These are phyloP conservation scores for Drosophila anomelani DNA, from an alignment of 2,888 invertebrate species.

Conservation along the genomic window DNA sequence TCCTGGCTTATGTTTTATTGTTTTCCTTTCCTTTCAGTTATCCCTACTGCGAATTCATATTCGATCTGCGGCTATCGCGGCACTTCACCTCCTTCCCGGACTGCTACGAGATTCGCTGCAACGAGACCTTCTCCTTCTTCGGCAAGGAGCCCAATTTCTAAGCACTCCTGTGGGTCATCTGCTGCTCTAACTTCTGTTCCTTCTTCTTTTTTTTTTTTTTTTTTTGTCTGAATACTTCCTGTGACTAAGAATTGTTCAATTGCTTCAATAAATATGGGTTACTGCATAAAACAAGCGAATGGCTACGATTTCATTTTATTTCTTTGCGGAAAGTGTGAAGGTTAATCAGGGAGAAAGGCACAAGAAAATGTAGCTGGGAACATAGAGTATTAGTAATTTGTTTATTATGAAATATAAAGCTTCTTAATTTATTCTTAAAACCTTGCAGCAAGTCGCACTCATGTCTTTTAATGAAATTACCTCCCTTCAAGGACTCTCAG, in stretches of 20 bases:
- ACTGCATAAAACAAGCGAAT: constrained; percentile 12
- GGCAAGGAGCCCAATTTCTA: constrained; percentile 55
- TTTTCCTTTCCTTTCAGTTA: constrained; percentile 66
- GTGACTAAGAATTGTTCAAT: constrained; percentile 20
- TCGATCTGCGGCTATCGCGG: constrained; percentile 82
- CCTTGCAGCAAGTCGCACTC: not conserved
- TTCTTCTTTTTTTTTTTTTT: not conserved
- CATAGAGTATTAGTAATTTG: too few relatives aligned
- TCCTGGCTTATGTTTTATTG: not conserved
- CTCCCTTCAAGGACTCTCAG: too few relatives aligned
- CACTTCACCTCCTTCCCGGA: constrained; percentile 82
- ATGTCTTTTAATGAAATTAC: not conserved
- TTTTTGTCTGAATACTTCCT: constrained; percentile 15
- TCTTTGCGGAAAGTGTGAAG: too few relatives aligned
- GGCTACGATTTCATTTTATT: not conserved
- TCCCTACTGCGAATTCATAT: constrained; percentile 83
- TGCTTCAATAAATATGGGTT: constrained; percentile 45
- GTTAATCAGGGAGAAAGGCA: too few relatives aligned
- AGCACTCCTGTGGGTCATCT: constrained; percentile 25
- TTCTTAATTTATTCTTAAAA: not conserved
- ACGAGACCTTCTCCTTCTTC: constrained; percentile 82
- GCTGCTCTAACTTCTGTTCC: not conserved
- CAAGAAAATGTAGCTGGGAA: too few relatives aligned
- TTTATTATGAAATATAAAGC: not conserved
- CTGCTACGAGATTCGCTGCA: constrained; percentile 82